Evolutionary conservation across 2,797 vertebrate species (phyloP).

Genomic region (Okamejei kenojei): DNA sequence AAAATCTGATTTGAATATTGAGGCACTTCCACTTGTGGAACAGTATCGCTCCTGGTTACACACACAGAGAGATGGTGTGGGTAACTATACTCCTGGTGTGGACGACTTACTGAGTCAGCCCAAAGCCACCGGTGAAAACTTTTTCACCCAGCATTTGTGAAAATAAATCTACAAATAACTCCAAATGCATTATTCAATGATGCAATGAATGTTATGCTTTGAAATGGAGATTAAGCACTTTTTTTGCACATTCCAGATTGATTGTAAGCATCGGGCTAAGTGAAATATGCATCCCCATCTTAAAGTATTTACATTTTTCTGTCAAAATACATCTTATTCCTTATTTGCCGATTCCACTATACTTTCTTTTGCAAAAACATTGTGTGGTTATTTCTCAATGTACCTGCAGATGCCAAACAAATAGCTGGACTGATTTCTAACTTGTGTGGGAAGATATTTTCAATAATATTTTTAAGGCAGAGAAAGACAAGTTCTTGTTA

Average conservation of each 20-base stretch:
- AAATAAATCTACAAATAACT: slow-evolving; percentile 8
- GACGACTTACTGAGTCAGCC: background rate
- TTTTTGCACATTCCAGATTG: background rate
- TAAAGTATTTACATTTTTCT: background rate
- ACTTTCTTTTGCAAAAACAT: background rate
- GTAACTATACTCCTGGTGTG: too few species aligned
- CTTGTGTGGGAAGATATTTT: background rate
- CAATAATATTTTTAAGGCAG: too few species aligned
- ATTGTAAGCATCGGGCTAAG: background rate
- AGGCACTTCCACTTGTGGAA: background rate
- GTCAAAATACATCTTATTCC: background rate
- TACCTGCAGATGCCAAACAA: background rate
- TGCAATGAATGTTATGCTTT: background rate
- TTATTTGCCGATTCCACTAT: background rate
- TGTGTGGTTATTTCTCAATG: background rate
- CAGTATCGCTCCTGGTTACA: too few species aligned
- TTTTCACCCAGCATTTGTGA: background rate
- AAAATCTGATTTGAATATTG: background rate
- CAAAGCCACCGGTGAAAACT: background rate
- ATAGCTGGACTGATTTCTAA: background rate
- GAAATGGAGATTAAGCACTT: slow-evolving; percentile 5
- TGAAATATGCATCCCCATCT: background rate
- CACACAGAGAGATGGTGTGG: too few species aligned
- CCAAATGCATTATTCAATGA: background rate
- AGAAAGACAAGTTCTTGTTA: too few species aligned